Evolutionary conservation across 2,113 vertebrate genomes (phyloP).

Genomic region (Heptranchias perlo): DNA sequence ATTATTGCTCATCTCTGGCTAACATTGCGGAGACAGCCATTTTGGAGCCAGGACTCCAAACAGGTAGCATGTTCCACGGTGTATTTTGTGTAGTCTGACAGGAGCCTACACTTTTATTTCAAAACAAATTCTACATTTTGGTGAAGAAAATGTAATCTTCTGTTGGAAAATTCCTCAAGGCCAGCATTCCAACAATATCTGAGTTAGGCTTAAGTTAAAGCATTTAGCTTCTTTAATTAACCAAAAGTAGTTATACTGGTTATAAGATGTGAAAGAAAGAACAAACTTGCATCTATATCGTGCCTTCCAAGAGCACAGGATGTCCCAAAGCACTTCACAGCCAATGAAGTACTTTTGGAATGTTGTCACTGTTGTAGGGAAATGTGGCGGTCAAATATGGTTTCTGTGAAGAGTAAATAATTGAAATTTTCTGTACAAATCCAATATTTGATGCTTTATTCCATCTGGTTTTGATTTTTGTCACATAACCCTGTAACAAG

Average conservation of each 20-base stretch:
- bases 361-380: background rate
- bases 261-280: too few species aligned
- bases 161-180: background rate
- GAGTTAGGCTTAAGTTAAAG: too few species aligned
- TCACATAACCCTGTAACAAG: too few species aligned
- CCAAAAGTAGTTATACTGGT: too few species aligned
- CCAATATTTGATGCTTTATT: background rate
- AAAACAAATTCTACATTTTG: background rate
- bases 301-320: background rate
- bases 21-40: too few species aligned
- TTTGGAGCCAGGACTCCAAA: too few species aligned
- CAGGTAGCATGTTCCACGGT: too few species aligned
- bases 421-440: background rate
- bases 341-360: background rate
- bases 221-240: too few species aligned
- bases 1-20: too few species aligned
- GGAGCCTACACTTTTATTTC: background rate
- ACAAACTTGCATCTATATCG: background rate
- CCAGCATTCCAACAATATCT: too few species aligned
- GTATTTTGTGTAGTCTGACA: too few species aligned
- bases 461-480: too few species aligned
- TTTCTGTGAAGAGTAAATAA: background rate
- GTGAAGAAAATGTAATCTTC: background rate
- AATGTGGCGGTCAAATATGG: background rate
- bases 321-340: background rate